Evolutionary conservation across 2,113 vertebrate genomes (phyloP).

Genomic region (Hemichromis elongatus): DNA sequence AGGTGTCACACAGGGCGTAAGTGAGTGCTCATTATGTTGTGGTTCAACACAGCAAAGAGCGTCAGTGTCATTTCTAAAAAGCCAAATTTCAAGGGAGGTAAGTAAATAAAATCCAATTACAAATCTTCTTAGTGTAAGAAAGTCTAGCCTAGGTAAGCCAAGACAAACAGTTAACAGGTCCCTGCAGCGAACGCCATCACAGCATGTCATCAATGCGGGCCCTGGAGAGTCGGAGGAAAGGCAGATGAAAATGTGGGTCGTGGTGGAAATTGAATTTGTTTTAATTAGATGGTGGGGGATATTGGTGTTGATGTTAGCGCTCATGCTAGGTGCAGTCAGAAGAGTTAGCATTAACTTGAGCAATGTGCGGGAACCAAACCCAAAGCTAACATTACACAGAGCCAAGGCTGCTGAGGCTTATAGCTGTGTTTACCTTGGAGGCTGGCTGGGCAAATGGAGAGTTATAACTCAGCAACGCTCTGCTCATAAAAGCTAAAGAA

Average conservation of each 20-base stretch:
- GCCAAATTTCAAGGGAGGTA: not conserved
- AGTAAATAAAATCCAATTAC: conserved; percentile 1
- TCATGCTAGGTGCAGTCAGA: conserved; percentile 31
- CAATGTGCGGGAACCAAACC: conserved; percentile 32
- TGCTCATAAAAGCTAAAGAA: conserved; percentile 21
- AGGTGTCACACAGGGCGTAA: not conserved
- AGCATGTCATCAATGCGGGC: not conserved
- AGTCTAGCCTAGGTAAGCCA: not conserved
- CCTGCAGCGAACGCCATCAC: not conserved
- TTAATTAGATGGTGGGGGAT: conserved; percentile 23
- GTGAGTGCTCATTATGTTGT: not conserved
- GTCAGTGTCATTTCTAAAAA: not conserved
- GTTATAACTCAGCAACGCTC: not conserved
- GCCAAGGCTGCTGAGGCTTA: conserved; percentile 44
- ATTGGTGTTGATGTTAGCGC: conserved; percentile 36
- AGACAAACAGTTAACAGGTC: not conserved
- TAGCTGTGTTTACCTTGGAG: conserved; percentile 42
- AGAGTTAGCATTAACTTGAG: conserved; percentile 41
- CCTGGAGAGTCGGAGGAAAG: not conserved
- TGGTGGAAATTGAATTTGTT: conserved; percentile 27
- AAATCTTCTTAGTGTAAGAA: not conserved
- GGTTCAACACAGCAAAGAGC: not conserved
- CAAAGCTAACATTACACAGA: conserved; percentile 51
- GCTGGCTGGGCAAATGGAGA: not conserved
- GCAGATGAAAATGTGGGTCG: conserved; percentile 20